Evolutionary conservation across 2,797 vertebrate species (phyloP).

Genomic region (Oreonectes daqikongensis): DNA sequence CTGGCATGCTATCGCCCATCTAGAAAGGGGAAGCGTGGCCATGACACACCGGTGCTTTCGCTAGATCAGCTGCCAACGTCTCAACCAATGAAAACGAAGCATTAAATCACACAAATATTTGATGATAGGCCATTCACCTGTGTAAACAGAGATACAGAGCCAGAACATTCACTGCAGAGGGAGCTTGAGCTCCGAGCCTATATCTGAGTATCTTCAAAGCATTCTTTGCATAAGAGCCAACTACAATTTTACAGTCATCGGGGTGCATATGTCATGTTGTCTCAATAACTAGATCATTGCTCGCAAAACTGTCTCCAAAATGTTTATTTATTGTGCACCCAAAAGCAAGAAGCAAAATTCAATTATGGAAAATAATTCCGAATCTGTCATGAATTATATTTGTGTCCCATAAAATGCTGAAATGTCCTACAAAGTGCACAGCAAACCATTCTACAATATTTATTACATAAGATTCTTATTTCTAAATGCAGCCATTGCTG

Average conservation of each 20-base stretch:
- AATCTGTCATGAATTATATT: background rate
- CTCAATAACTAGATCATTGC: slow-evolving; percentile 12
- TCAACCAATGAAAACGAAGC: slow-evolving; percentile 53
- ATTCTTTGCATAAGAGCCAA: slow-evolving; percentile 48
- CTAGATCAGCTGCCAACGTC: slow-evolving; percentile 52
- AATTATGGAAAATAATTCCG: background rate
- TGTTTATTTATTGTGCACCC: background rate
- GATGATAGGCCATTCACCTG: slow-evolving; percentile 56
- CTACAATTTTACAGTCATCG: slow-evolving; percentile 26
- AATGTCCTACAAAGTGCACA: background rate
- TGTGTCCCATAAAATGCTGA: background rate
- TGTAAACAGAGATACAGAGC: slow-evolving; percentile 51
- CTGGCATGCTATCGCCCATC: slow-evolving; percentile 54
- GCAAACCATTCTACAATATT: background rate
- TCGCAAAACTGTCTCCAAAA: background rate
- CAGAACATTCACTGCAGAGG: slow-evolving; percentile 45
- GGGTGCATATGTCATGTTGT: slow-evolving; percentile 35
- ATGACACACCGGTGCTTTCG: slow-evolving; percentile 50
- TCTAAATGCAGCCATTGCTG: background rate
- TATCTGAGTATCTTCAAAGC: slow-evolving; percentile 31
- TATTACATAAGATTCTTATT: background rate
- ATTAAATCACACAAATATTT: slow-evolving; percentile 62
- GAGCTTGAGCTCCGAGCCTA: slow-evolving; percentile 30
- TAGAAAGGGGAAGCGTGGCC: slow-evolving; percentile 48
- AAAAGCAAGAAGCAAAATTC: background rate